A percentile compares a stretch with the other conserved stretches of the same genome.
Evolutionary conservation across 1,140 invertebrate species (phyloP).

Genomic region (Brachionus rotundiformis): DNA sequence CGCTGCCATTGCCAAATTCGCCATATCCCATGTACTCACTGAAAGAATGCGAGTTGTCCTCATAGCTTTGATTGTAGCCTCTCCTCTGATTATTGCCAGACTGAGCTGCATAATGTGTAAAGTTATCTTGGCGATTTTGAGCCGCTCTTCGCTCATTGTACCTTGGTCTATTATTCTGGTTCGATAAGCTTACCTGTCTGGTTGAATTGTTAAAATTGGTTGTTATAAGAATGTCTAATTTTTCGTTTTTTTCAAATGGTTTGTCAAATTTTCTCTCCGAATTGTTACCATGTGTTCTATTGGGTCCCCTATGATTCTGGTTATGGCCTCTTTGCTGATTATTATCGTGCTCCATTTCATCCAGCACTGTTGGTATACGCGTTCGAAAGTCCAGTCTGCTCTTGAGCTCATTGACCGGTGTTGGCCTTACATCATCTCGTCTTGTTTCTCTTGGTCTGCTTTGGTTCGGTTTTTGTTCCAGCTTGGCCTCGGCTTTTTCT

Average conservation of each 20-base stretch:
- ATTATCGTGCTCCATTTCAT: not conserved
- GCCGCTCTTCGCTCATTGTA: not conserved
- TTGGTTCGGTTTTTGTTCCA: not conserved
- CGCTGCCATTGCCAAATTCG: not conserved
- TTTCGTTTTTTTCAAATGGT: conserved; percentile 41
- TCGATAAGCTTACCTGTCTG: not conserved
- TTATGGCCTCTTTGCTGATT: not conserved
- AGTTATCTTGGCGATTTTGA: not conserved
- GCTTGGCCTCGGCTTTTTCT: not conserved
- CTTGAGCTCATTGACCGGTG: not conserved
- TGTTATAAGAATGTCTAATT: conserved; percentile 35
- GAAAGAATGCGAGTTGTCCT: conserved; percentile 5
- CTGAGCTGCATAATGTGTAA: not conserved
- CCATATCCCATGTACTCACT: not conserved
- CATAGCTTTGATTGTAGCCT: not conserved
- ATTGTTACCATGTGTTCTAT: not conserved
- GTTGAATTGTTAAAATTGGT: not conserved
- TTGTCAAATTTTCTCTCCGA: conserved; percentile 25
- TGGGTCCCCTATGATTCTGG: not conserved
- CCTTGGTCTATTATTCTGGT: not conserved
- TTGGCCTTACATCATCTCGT: not conserved
- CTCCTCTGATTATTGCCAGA: not conserved
- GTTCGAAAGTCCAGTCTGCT: conserved; percentile 22
- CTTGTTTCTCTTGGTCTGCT: not conserved
- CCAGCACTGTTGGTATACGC: conserved; percentile 16